phyloP scores from a whole-genome alignment of 2,888 invertebrate species.

The Marasmarcha lunaedactyla region DNA sequence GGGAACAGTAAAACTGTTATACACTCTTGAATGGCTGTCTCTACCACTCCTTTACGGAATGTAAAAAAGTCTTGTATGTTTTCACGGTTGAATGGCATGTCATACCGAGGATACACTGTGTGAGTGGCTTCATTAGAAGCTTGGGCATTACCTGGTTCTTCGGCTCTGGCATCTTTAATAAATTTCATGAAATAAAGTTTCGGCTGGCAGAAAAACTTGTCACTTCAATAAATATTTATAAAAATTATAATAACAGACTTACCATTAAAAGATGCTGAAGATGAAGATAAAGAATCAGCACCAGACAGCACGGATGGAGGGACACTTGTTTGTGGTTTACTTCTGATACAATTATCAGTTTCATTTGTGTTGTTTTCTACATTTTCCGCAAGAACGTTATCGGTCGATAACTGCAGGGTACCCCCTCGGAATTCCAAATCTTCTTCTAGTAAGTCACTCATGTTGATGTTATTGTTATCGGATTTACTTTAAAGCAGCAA shows the following conservation, averaged over 20 bases:
- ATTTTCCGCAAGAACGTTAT: conserved; percentile 25
- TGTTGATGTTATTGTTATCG: too few relatives aligned
- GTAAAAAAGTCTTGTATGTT: conserved; percentile 79
- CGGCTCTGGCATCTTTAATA: conserved; percentile 40
- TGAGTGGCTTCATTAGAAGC: conserved; percentile 29
- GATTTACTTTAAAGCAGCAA: too few relatives aligned
- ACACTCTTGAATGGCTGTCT: conserved; percentile 79
- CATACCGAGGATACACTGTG: conserved; percentile 51
- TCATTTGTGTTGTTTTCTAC: conserved; percentile 27
- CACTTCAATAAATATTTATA: too few relatives aligned
- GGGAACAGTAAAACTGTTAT: conserved; percentile 73
- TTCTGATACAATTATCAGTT: conserved; percentile 27
- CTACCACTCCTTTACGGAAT: conserved; percentile 79
- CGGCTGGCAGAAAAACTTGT: neutral
- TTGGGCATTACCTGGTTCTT: conserved; percentile 27
- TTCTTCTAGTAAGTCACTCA: conserved; percentile 64
- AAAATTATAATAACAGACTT: too few relatives aligned
- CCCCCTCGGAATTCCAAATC: conserved; percentile 71
- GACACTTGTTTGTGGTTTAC: conserved; percentile 29
- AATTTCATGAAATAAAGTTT: neutral
- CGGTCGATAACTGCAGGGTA: conserved; percentile 53
- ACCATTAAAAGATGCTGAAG: conserved; percentile 56
- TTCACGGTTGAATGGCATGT: conserved; percentile 59
- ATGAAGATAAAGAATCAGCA: conserved; percentile 55
- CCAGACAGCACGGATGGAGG: conserved; percentile 58